A percentile compares a stretch with the other conserved stretches of the same genome.
Evolutionary conservation across 2,797 vertebrate species (phyloP).

Genomic region (Premnoplex brunnescens): DNA sequence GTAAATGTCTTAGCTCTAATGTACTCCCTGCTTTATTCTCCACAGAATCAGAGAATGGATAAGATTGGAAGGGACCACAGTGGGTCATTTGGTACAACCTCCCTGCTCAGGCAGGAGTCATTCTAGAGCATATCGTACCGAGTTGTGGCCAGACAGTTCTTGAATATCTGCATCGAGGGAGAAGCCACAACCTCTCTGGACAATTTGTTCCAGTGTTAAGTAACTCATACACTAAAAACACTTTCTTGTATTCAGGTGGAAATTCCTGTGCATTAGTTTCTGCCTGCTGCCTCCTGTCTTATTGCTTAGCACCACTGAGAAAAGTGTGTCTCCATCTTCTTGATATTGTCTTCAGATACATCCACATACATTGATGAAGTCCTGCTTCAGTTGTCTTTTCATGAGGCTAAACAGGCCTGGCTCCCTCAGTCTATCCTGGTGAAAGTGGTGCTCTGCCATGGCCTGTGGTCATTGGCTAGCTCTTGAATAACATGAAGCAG

Average conservation of each 20-base stretch:
- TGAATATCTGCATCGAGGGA: not conserved
- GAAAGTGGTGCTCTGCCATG: not conserved
- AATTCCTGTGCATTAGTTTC: not conserved
- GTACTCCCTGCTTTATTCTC: not conserved
- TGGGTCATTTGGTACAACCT: not conserved
- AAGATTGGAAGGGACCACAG: not conserved
- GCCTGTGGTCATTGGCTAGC: not conserved
- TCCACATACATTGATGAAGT: not conserved
- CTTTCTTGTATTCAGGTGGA: not conserved
- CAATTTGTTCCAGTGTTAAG: not conserved
- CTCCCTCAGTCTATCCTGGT: not conserved
- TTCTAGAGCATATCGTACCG: fast-evolving
- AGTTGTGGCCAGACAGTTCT: not conserved
- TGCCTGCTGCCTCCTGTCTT: not conserved
- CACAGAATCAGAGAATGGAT: not conserved
- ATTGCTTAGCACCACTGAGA: not conserved
- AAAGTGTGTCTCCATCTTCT: not conserved
- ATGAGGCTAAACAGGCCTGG: not conserved
- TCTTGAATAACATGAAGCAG: not conserved
- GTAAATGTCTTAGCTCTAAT: not conserved
- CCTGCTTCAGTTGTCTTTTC: not conserved
- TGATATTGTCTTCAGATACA: not conserved
- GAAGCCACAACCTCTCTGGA: not conserved
- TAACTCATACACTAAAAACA: not conserved
- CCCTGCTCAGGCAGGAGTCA: not conserved